These are phyloP conservation scores for Rhinophrynus dorsalis DNA, from an alignment of 2,797 vertebrate genomes.

Conservation along the genomic window DNA sequence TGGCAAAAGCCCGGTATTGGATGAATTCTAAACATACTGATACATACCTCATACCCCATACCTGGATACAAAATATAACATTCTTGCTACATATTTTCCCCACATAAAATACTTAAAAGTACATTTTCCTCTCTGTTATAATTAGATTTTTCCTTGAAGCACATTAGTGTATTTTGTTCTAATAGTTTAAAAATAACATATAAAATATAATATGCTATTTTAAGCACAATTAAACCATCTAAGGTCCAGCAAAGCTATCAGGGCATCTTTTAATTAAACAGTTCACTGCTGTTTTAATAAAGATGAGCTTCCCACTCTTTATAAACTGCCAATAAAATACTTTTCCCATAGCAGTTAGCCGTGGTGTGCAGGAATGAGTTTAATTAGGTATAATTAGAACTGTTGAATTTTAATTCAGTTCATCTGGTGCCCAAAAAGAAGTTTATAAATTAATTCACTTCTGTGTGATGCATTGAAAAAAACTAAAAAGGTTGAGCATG, in stretches of 20 bases:
- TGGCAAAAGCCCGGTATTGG: too few species aligned
- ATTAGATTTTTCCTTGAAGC: background rate
- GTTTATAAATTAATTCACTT: background rate
- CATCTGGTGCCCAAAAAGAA: background rate
- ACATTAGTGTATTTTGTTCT: background rate
- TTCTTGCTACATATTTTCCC: background rate
- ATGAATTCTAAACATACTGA: too few species aligned
- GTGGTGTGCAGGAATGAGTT: background rate
- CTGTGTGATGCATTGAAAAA: background rate
- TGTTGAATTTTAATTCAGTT: constrained; percentile 1
- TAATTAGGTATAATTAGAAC: constrained; percentile 8
- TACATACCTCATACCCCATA: too few species aligned
- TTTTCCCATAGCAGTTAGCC: background rate
- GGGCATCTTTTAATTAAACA: constrained; percentile 9
- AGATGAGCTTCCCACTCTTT: background rate
- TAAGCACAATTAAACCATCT: background rate
- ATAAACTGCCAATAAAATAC: background rate
- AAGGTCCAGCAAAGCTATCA: background rate
- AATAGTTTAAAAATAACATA: background rate
- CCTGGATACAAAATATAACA: too few species aligned
- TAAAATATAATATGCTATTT: background rate
- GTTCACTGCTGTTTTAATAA: constrained; percentile 4
- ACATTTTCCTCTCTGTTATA: background rate
- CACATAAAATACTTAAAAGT: background rate
- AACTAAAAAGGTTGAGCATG: background rate